Evolutionary conservation across 2,113 vertebrate species (phyloP).

Genomic region (Dunckerocampus dactyliophorus): DNA sequence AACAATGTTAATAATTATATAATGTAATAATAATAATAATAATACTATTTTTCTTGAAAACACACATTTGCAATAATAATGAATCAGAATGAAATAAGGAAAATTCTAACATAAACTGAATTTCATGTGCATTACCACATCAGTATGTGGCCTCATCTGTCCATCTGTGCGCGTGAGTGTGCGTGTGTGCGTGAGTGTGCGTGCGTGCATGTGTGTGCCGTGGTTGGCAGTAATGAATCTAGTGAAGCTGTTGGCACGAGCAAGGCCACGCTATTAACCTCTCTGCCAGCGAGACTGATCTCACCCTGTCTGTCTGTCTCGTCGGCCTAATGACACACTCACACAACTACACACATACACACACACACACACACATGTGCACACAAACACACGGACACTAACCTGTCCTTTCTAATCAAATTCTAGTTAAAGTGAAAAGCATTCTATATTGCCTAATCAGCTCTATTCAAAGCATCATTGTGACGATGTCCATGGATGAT

Average conservation of each 20-base stretch:
- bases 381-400: constrained; percentile 26
- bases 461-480: constrained; percentile 53
- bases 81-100: too few relatives aligned
- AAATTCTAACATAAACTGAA: too few relatives aligned
- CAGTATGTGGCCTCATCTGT: too few relatives aligned
- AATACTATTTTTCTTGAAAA: too few relatives aligned
- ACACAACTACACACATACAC: constrained; percentile 22
- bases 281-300: constrained; percentile 64
- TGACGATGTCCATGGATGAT: constrained; percentile 31
- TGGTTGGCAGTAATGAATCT: constrained; percentile 62
- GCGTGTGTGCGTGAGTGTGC: constrained; percentile 17
- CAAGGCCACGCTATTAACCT: constrained; percentile 71
- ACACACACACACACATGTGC: constrained; percentile 14
- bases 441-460: constrained; percentile 65
- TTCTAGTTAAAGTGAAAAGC: constrained; percentile 63
- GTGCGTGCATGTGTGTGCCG: constrained; percentile 25
- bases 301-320: constrained; percentile 64
- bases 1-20: too few relatives aligned
- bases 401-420: constrained; percentile 66
- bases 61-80: too few relatives aligned
- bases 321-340: constrained; percentile 62
- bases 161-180: neutral
- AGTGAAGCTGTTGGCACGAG: constrained; percentile 66
- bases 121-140: too few relatives aligned
- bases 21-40: too few relatives aligned